Base-by-base conservation (phyloP, 2,113 vertebrate species). In the Copsychus sechellarum region DNA sequence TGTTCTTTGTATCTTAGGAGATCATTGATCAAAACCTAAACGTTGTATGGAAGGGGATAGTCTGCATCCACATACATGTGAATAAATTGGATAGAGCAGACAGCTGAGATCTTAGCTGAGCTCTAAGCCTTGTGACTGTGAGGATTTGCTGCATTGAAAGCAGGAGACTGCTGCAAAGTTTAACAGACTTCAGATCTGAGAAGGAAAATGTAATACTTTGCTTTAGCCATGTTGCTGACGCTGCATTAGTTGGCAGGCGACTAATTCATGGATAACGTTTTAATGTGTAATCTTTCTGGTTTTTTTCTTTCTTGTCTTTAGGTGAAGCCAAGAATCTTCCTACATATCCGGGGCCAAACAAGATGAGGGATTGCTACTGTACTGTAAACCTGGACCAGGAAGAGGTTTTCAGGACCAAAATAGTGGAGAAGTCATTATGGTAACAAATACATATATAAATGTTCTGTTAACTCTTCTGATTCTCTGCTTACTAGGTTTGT, bases 321-420 rank as follows among this genome's bases (percentile, higher is more conserved):
- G 99, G 99, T 43, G 99, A 99, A 98, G 99, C 99, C 53, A 99
- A 99, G 97, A 99, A 99, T 94, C 99, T 99, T 94, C 99, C 99
- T 96, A 99, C 99, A 0, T 99, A 99, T 96, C 99, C 99, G 1
- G 99, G 99, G 92, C 99, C 99, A 65, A 99, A 99, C 98, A 99
- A 98, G 97, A 99, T 99, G 99, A 98, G 99, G 64, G 99, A 99
- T 92, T 99, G 99, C 95, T 99, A 99, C 97, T 99, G 99, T 97
- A 99, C 99, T 6, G 99, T 99, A 92, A 99, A 99, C 98, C 98
- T 99, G 98, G 99, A 99, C 98, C 99, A 99, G 97, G 99, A 99
- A 89, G 99, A 99, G 95, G 99, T 99, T 90, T 99, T 99, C 98
- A 98, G 99, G 97, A 99, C 99, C 98, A 99, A 99, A 98, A 99